Percentiles rank a stretch among this genome's conserved stretches.
phyloP scores from a whole-genome alignment of 2,113 vertebrate species.

The Gasterosteus nipponicus region DNA sequence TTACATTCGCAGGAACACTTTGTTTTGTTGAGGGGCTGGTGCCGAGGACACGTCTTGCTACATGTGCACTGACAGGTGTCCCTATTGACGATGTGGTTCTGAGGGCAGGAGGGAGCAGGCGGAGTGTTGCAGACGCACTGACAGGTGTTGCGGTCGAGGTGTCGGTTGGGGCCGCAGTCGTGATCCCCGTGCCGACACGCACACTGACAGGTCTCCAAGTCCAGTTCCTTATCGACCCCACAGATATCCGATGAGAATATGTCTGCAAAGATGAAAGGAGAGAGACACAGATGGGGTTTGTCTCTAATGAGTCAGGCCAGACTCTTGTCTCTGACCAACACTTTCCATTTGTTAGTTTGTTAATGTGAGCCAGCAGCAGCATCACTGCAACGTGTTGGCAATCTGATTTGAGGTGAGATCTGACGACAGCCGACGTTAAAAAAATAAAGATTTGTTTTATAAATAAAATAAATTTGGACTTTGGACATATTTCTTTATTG shows the following conservation, averaged over 20 bases:
- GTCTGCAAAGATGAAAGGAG: constrained; percentile 65
- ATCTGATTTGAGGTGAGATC: too few relatives aligned
- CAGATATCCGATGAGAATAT: constrained; percentile 83
- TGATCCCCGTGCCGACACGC: constrained; percentile 83
- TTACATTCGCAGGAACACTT: constrained; percentile 93
- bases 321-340: neutral
- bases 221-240: constrained; percentile 90
- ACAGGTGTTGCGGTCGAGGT: constrained; percentile 88
- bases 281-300: neutral
- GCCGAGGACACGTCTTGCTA: constrained; percentile 86
- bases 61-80: constrained; percentile 91
- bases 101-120: constrained; percentile 81
- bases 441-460: too few relatives aligned
- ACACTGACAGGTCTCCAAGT: constrained; percentile 93
- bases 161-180: constrained; percentile 87
- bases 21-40: constrained; percentile 89
- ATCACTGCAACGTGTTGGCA: too few relatives aligned
- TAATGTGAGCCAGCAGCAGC: too few relatives aligned
- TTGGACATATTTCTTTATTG: too few relatives aligned
- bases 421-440: too few relatives aligned
- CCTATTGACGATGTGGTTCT: constrained; percentile 85
- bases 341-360: neutral
- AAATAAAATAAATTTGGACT: too few relatives aligned
- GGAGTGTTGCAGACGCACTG: constrained; percentile 88
- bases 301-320: neutral